A percentile compares a stretch with the other conserved stretches of the same genome.
These are phyloP conservation scores for Trichosurus vulpecula DNA, from an alignment of 2,797 vertebrate genomes.

Conservation along the genomic window DNA sequence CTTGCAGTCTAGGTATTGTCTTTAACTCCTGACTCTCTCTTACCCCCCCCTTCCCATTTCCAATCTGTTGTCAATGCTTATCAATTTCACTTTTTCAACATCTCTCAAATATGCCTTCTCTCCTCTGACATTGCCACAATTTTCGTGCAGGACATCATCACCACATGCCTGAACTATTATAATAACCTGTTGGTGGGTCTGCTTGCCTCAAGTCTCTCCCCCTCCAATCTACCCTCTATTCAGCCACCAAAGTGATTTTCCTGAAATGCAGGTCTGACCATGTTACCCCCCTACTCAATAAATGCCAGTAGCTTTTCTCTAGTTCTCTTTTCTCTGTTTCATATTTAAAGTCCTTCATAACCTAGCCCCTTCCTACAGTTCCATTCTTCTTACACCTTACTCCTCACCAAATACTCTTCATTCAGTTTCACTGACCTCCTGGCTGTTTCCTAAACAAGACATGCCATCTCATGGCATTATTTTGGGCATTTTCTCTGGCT, in stretches of 20 bases:
- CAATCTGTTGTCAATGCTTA: background rate
- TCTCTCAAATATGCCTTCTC: background rate
- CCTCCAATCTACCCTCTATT: background rate
- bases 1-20: background rate
- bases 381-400: background rate
- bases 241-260: background rate
- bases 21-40: background rate
- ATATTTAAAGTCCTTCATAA: background rate
- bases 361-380: background rate
- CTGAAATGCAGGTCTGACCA: background rate
- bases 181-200: background rate
- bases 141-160: background rate
- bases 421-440: background rate
- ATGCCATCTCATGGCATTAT: background rate
- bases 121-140: background rate
- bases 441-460: background rate
- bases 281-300: background rate
- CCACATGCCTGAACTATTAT: background rate
- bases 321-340: no score
- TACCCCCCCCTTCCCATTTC: background rate
- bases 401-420: background rate
- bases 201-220: background rate
- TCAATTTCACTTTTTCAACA: background rate
- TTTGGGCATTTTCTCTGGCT: background rate
- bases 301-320: no score